Percentiles rank a stretch among this genome's conserved stretches.
Conservation (phyloP, 2,888 invertebrate species). For the Metopia argyrocephala region DNA sequence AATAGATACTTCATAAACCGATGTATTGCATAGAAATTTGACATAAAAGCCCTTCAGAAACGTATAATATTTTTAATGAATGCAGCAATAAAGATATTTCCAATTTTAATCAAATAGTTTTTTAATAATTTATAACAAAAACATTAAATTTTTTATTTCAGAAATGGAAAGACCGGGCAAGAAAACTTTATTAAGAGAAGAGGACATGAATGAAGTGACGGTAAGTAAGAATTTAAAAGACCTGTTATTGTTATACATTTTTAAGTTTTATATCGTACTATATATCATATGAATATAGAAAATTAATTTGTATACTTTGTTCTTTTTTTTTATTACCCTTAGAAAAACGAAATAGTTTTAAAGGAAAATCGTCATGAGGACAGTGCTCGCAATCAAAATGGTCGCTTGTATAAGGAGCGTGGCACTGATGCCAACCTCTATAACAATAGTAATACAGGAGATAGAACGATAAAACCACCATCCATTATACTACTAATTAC, state of each 20-base stretch:
- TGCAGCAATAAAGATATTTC: no score
- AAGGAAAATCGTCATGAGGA: constrained; percentile 78
- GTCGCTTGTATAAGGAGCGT: constrained; percentile 76
- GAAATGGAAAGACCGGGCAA: constrained; percentile 78
- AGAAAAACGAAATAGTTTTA: constrained; percentile 76
- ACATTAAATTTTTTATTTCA: constrained; percentile 49
- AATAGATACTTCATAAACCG: no score
- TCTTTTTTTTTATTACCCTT: background rate
- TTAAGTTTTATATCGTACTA: no score
- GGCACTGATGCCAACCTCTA: constrained; percentile 70
- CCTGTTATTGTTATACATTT: no score
- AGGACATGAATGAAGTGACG: constrained; percentile 78
- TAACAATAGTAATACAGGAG: constrained; percentile 65
- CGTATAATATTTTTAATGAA: no score
- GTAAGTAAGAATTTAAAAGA: constrained; percentile 69
- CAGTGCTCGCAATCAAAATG: constrained; percentile 77
- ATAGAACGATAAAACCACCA: constrained; percentile 46
- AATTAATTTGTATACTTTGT: background rate
- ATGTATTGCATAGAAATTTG: no score
- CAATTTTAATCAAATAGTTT: background rate
- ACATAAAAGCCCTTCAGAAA: no score
- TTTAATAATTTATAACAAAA: no score
- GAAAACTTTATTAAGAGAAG: constrained; percentile 78
- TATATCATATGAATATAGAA: no score
- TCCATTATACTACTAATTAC: constrained; percentile 69